A percentile compares a stretch with the other conserved stretches of the same genome.
Evolutionary conservation across 2,888 invertebrate species (phyloP).

Genomic region (Acanthoscelides obtectus): DNA sequence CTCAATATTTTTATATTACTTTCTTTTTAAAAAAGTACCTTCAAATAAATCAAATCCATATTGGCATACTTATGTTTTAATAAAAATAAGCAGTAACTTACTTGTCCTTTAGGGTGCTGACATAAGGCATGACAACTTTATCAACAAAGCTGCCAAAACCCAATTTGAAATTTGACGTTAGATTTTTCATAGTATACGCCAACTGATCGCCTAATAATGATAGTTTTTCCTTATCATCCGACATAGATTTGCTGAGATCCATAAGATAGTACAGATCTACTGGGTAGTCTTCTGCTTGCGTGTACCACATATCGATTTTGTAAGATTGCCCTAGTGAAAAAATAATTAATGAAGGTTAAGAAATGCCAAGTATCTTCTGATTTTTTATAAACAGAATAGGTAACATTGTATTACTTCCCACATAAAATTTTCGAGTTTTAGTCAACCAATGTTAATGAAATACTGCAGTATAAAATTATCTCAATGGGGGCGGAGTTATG

Average conservation of each 20-base stretch:
- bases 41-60: no score
- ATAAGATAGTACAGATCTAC: constrained; percentile 79
- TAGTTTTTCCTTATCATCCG: constrained; percentile 51
- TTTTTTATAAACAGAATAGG: no score
- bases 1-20: no score
- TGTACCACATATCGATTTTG: constrained; percentile 63
- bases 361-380: neutral
- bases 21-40: no score
- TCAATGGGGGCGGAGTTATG: no score
- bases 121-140: constrained; percentile 62
- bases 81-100: constrained; percentile 50
- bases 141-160: constrained; percentile 69
- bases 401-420: no score
- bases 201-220: constrained; percentile 51
- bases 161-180: constrained; percentile 60
- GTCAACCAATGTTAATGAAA: neutral
- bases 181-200: constrained; percentile 51
- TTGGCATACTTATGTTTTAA: neutral
- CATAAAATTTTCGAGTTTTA: neutral
- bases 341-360: neutral
- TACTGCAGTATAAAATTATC: no score
- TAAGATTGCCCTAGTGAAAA: constrained; percentile 64
- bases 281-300: constrained; percentile 69
- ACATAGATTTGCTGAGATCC: constrained; percentile 73
- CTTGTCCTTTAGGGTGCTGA: constrained; percentile 70